phyloP scores from a whole-genome alignment of 1,140 invertebrate genomes.

The Brachionus rotundiformis region DNA sequence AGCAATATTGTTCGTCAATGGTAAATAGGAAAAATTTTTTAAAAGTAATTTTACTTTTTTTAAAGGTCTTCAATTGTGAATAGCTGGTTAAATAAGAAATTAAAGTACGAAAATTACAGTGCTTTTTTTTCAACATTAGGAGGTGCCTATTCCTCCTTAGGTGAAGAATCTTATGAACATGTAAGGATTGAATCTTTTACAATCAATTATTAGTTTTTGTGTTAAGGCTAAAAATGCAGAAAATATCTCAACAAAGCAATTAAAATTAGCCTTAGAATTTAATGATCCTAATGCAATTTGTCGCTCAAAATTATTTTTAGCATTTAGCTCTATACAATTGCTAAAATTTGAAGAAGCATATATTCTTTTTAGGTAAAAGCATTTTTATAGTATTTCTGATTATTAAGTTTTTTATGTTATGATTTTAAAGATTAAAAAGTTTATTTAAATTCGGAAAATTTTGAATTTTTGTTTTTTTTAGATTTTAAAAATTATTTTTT shows the following conservation, averaged over 20 bases:
- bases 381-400: too few species aligned
- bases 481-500: not conserved
- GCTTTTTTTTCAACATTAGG: slow-evolving; percentile 51
- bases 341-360: slow-evolving; percentile 20
- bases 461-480: not conserved
- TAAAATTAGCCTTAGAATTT: slow-evolving; percentile 6
- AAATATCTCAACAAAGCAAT: slow-evolving; percentile 44
- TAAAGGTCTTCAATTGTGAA: not conserved
- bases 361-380: not conserved
- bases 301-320: slow-evolving; percentile 40
- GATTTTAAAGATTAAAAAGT: too few species aligned
- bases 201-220: not conserved
- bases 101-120: slow-evolving; percentile 23
- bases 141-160: slow-evolving; percentile 50
- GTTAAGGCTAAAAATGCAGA: slow-evolving; percentile 48
- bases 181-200: not conserved
- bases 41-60: not conserved
- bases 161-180: slow-evolving; percentile 40
- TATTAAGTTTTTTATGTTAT: too few species aligned
- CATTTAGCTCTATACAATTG: slow-evolving; percentile 49
- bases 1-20: not conserved
- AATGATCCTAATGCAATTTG: slow-evolving; percentile 50
- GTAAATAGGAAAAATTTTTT: not conserved
- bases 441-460: too few species aligned
- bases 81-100: slow-evolving; percentile 26